Percentiles rank a stretch among this genome's conserved stretches.
phyloP scores from a whole-genome alignment of 2,888 invertebrate genomes.

The Caenorhabditis sp. region DNA sequence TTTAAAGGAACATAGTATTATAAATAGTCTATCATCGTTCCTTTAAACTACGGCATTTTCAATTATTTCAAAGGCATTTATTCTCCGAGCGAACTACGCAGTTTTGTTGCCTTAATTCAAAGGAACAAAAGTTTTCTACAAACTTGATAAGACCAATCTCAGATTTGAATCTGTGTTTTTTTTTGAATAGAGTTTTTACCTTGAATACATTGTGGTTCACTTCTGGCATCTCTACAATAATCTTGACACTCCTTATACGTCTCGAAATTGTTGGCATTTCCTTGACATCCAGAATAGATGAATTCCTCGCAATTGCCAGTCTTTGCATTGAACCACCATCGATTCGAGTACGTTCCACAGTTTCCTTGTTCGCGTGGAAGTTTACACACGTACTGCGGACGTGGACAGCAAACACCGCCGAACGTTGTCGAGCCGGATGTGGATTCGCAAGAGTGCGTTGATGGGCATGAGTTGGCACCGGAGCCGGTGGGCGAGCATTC shows the following conservation, averaged over 20 bases:
- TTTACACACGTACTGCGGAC: conserved; percentile 70
- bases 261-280: conserved; percentile 71
- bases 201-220: conserved; percentile 69
- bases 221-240: conserved; percentile 68
- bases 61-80: no score
- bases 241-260: conserved; percentile 70
- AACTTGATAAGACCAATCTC: no score
- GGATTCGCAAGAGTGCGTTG: conserved; percentile 69
- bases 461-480: conserved; percentile 67
- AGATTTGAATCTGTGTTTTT: no score
- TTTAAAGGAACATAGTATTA: no score
- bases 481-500: conserved; percentile 69
- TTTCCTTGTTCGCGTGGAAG: conserved; percentile 67
- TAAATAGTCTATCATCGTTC: no score
- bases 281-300: conserved; percentile 70
- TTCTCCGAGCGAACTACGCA: no score
- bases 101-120: no score
- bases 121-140: no score
- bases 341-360: conserved; percentile 69
- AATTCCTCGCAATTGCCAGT: conserved; percentile 71
- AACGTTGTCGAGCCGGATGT: conserved; percentile 64
- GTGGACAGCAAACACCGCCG: conserved; percentile 70
- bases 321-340: conserved; percentile 71
- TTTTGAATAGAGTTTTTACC: conserved; percentile 32
- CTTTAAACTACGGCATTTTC: no score